phyloP scores from a whole-genome alignment of 1,140 invertebrate species.

The Acromyrmex charruanus region DNA sequence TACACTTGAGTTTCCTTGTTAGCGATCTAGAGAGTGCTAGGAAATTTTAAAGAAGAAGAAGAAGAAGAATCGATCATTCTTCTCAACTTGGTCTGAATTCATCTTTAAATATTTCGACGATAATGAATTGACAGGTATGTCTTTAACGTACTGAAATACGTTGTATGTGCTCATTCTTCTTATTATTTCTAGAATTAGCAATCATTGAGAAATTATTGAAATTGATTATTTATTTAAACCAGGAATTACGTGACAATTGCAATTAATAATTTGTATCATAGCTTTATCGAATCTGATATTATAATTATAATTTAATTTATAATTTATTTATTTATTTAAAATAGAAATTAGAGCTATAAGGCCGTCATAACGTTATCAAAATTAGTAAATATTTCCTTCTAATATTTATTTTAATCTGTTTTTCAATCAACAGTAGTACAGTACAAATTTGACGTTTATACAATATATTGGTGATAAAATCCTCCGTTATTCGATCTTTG shows the following conservation, averaged over 20 bases:
- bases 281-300: background rate
- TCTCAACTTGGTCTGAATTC: background rate
- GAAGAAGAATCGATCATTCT: background rate
- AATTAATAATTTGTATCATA: background rate
- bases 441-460: background rate
- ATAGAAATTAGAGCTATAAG: background rate
- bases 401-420: background rate
- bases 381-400: background rate
- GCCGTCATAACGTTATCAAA: background rate
- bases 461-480: background rate
- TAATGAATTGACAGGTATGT: background rate
- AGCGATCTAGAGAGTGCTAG: background rate
- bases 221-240: background rate
- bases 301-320: no score
- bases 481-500: background rate
- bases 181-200: background rate
- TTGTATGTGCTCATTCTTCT: background rate
- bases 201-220: background rate
- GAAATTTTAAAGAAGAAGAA: slow-evolving; percentile 7
- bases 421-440: background rate
- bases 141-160: background rate
- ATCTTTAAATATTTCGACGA: background rate
- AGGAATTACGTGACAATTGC: background rate
- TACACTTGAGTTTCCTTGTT: background rate
- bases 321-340: background rate